Evolutionary conservation across 2,797 vertebrate genomes (phyloP), one percentile per base, ranked within the genome.

Genomic region (Dipus sagitta): DNA sequence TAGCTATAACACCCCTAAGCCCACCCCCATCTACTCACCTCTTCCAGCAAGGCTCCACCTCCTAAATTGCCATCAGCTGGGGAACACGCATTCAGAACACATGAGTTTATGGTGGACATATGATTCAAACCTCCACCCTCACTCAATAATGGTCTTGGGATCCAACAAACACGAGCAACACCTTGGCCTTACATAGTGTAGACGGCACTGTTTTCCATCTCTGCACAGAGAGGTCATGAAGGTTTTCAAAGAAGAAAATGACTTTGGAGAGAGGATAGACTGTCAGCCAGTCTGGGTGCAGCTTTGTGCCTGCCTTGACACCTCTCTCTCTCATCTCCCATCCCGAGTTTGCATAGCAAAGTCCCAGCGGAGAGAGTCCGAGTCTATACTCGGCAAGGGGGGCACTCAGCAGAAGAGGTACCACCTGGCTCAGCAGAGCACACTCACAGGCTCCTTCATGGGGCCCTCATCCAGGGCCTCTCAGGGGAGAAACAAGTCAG

Each of bases 191-290:
- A 58, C 13, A 58, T 58, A 17, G 62, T 10, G 13, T n/a, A 68
- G 24, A 67, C 84, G 68, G 12, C 17, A 74, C 47, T 11, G 8
- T 34, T 71, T 42, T 88, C 30, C 80, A 89, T 64, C 65, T 87
- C 78, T 83, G 75, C 18, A 23, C 11, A 11, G 12, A 28, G 38
- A 34, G 42, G n/a, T 77, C 76, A 62, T 28, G 47, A 32, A 84
- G 70, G 79, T 70, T 92, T 93, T 76, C 82, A 82, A 89, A 74
- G 82, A 60, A 91, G 38, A 72, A 52, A 52, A 58, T 75, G n/a
- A 77, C 79, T 60, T 70, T 47, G 47, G n/a, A 4, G 23, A 32
- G 18, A 4, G 24, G 47, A 23, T 4, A 89, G 8, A 47, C 8
- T 1, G 26, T 34, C 52, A 13, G 6, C 68, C 26, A 3, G 42